Base-by-base conservation (phyloP, 2,888 invertebrate genomes). In the Macrophya annulata region DNA sequence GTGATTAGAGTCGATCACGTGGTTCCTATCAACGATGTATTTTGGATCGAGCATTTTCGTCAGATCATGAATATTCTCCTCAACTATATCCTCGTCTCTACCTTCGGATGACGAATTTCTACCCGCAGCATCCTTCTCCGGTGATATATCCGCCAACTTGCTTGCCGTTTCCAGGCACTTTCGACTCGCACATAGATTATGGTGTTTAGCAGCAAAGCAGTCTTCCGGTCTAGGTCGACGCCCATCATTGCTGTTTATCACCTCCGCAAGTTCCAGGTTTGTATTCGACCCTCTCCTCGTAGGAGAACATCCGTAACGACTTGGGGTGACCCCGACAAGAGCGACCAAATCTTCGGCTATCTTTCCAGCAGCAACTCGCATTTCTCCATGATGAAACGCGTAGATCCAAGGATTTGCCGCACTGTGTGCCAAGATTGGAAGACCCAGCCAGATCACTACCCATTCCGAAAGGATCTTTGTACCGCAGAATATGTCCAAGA, bases 381-480 rank as follows among this genome's bases (percentile, higher is more conserved):
- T 94, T 90, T 96, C 96, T 0, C 95, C 94, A 88, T 95, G 96
- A 87, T 95, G 94, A 90, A 95, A 96, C 4, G 96, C 96, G 91
- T 96, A 96, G 59, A 96, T 94, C 96, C 96, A 96, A 0, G 96
- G 96, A 90, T 96, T 96, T 85, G 95, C 93, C 9, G 95, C 95
- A 90, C 95, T 95, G 91, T 95, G 95, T 5, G 94, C 94, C 72
- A 95, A 92, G 21, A 95, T 95, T 1, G 96, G 95, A n/a, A 96
- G 93, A 4, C 95, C 94, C 59, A 96, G 91, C 92, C 95, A 95
- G 31, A 95, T 94, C 6, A 95, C 94, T 37, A 95, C 91, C 94
- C 95, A 94, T 59, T 94, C 93, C 31, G 94, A 93, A 8, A 95
- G 91, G 68, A 95, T 94, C 86, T 93, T 92, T 5, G 94, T 94